Percentiles rank a stretch among this genome's conserved stretches.
phyloP scores from a whole-genome alignment of 2,113 vertebrate species.

The Lophius piscatorius region DNA sequence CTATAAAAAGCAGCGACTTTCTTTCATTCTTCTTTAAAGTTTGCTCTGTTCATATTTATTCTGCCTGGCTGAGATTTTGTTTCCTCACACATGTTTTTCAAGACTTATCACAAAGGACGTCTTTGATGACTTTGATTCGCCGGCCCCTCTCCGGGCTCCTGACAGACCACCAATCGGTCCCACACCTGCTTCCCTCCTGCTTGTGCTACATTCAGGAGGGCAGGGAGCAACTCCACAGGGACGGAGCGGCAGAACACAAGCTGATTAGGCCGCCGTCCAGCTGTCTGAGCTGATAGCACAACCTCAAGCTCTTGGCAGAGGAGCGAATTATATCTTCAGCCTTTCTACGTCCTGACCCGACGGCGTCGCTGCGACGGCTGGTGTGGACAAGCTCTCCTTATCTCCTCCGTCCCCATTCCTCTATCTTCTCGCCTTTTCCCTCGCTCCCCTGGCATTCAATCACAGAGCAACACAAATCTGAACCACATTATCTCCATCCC shows the following conservation, averaged over 20 bases:
- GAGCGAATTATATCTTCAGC: conserved; percentile 53
- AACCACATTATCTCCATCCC: conserved; percentile 34
- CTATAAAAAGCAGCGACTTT: no score
- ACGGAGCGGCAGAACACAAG: conserved; percentile 47
- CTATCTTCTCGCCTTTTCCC: conserved; percentile 2
- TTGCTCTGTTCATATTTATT: no score
- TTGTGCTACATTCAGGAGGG: neutral
- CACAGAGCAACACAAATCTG: conserved; percentile 1
- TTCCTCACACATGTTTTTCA: no score
- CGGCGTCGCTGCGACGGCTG: conserved; percentile 24
- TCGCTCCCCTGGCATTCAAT: conserved; percentile 20
- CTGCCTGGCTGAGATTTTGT: no score
- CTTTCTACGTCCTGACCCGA: neutral
- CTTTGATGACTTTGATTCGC: no score
- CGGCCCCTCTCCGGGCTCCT: no score
- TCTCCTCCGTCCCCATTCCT: conserved; percentile 21
- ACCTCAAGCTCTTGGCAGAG: conserved; percentile 54
- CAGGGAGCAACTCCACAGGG: conserved; percentile 29
- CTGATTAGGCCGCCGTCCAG: conserved; percentile 61
- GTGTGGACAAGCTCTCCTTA: conserved; percentile 44
- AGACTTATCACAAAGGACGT: no score
- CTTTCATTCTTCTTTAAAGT: no score
- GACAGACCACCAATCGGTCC: no score
- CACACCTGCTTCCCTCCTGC: neutral
- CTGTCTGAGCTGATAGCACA: conserved; percentile 60